Base-by-base conservation (phyloP, 2,888 invertebrate genomes). In the Cheilosia vernalis region DNA sequence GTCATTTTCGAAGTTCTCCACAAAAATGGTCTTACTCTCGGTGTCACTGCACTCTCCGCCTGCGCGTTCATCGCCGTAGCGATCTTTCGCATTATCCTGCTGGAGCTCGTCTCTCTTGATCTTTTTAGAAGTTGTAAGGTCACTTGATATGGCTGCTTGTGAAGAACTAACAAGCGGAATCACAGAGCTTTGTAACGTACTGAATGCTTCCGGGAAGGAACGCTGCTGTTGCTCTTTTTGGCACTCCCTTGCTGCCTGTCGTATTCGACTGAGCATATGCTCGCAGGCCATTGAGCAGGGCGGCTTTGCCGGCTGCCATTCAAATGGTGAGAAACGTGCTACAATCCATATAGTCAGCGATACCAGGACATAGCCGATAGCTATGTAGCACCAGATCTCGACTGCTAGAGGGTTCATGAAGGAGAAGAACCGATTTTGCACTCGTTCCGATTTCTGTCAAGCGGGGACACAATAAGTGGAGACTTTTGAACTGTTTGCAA, bases 381-480 rank as follows among this genome's bases (percentile, higher is more conserved):
- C 93, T 91, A 96, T 95, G 90, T 95, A 95, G 85, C 96, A 92
- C 97, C 97, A 97, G 89, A 97, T 97, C 91, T 97, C 96, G 87
- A 95, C 93, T 2, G 96, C 96, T 88, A 97, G 93, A 6, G 97
- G 97, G 90, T 95, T 96, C 93, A 97, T 94, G 93, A 97, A 97
- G 70, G 96, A 96, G 93, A 97, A 97, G 88, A 94, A 95, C 90
- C 94, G 94, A 90, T 93, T 94, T 89, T 94, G 95, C 91, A 93
- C 94, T 90, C 93, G 95, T 92, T 93, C 95, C 89, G 94, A 91
- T 89, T 90, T 91, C 91, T 91, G 89, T 81, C 33, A 42, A 77
- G 66, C 55, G 55, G 40, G 53, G 19, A 58, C 24, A 40, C 44
- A 58, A 72, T 33, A 51, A 33, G 51, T 33, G 51, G 17, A 7